Evolutionary conservation across 2,113 vertebrate genomes (phyloP).

Genomic region (Delphinapterus leucas): DNA sequence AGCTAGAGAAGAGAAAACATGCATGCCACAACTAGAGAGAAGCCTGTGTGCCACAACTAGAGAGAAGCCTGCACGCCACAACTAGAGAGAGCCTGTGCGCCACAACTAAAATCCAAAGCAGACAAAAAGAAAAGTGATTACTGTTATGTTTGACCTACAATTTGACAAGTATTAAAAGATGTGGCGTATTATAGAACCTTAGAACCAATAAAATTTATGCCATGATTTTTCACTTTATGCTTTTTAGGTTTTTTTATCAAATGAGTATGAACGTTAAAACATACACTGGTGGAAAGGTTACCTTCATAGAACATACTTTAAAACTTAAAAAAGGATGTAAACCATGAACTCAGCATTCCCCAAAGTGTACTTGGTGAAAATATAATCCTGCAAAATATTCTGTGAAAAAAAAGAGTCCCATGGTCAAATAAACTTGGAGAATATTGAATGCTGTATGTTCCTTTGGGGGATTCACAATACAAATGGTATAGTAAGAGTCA

Average conservation of each 20-base stretch:
- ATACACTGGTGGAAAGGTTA: background rate
- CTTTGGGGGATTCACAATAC: constrained; percentile 4
- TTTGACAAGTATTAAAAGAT: background rate
- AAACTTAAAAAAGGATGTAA: constrained; percentile 38
- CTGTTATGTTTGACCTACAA: background rate
- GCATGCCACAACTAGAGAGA: no score
- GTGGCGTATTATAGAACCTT: background rate
- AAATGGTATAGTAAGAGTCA: background rate
- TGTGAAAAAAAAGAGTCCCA: background rate
- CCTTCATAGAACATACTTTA: background rate
- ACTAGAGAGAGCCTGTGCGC: no score
- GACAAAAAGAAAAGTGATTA: background rate
- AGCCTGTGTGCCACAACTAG: no score
- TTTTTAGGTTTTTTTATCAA: background rate
- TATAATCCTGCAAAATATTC: constrained; percentile 39
- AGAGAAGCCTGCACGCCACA: no score
- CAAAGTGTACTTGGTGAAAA: constrained; percentile 45
- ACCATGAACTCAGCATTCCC: constrained; percentile 27
- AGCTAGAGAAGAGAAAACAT: no score
- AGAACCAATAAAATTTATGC: background rate
- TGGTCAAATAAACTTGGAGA: constrained; percentile 37
- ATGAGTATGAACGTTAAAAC: background rate
- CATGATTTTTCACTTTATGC: background rate
- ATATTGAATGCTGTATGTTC: background rate
- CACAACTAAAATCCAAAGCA: no score